Percentiles rank a stretch among this genome's conserved stretches.
Conservation (phyloP, 2,888 invertebrate species). For the Erebia palarica region DNA sequence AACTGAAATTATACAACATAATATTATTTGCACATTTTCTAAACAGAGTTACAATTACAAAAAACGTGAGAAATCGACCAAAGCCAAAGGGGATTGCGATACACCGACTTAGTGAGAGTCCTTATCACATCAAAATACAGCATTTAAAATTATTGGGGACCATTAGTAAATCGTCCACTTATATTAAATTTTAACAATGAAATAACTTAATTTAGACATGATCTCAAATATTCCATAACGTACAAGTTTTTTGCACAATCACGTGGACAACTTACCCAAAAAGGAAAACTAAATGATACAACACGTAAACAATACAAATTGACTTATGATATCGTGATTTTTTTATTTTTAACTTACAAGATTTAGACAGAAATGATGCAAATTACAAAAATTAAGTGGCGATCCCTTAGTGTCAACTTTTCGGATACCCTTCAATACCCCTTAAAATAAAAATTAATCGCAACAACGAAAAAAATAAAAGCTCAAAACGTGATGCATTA, state of each 20-base stretch:
- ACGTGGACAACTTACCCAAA: slow-evolving; percentile 39
- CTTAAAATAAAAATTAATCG: slow-evolving; percentile 57
- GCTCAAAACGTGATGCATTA: slow-evolving; percentile 76
- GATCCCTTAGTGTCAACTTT: slow-evolving; percentile 56
- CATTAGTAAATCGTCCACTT: slow-evolving; percentile 62
- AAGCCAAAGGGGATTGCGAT: slow-evolving; percentile 65
- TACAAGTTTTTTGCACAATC: slow-evolving; percentile 59
- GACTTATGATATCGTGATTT: slow-evolving; percentile 61
- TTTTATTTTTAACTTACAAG: slow-evolving; percentile 69
- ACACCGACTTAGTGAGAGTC: slow-evolving; percentile 70
- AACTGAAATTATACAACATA: slow-evolving; percentile 29
- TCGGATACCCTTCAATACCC: slow-evolving; percentile 53
- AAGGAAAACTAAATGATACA: slow-evolving; percentile 39
- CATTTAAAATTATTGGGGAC: slow-evolving; percentile 71
- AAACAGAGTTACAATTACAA: slow-evolving; percentile 45
- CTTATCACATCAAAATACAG: slow-evolving; percentile 74
- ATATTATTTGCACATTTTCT: slow-evolving; percentile 36
- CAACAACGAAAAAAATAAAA: slow-evolving; percentile 58
- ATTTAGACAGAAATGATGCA: slow-evolving; percentile 51
- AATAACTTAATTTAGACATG: slow-evolving; percentile 69
- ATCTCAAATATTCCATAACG: slow-evolving; percentile 55
- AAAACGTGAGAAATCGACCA: slow-evolving; percentile 65
- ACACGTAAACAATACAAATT: slow-evolving; percentile 50
- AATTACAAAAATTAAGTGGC: slow-evolving; percentile 35
- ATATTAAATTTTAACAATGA: slow-evolving; percentile 69